Percentiles rank a stretch among this genome's conserved stretches.
Evolutionary conservation across 2,888 invertebrate species (phyloP).

Genomic region (Spodoptera exigua): DNA sequence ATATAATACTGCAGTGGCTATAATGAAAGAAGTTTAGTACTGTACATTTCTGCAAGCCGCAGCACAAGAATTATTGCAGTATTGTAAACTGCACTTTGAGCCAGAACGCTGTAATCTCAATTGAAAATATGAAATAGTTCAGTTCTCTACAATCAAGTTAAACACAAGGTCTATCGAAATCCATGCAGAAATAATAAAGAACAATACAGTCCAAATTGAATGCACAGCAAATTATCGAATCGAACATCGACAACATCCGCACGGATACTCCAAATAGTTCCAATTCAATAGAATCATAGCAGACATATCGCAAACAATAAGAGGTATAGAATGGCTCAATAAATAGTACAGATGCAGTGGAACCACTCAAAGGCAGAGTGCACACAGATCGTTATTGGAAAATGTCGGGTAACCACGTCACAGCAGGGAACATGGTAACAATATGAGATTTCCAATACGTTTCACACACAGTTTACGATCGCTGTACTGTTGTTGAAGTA

Average conservation of each 20-base stretch:
- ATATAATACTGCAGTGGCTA: constrained; percentile 28
- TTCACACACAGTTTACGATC: constrained; percentile 37
- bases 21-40: constrained; percentile 22
- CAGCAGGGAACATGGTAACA: constrained; percentile 45
- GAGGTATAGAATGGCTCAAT: constrained; percentile 51
- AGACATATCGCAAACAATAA: constrained; percentile 52
- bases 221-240: constrained; percentile 41
- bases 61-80: constrained; percentile 20
- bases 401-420: constrained; percentile 44
- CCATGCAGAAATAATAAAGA: constrained; percentile 25
- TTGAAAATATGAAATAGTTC: constrained; percentile 28
- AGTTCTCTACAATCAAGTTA: constrained; percentile 10
- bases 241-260: constrained; percentile 39
- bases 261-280: constrained; percentile 42
- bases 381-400: constrained; percentile 55
- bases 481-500: constrained; percentile 35
- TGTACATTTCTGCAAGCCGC: constrained; percentile 13
- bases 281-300: constrained; percentile 48
- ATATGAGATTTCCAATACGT: constrained; percentile 47
- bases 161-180: constrained; percentile 24
- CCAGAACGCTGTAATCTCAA: constrained; percentile 13
- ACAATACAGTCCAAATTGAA: constrained; percentile 45
- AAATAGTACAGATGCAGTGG: constrained; percentile 56
- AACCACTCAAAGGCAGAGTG: constrained; percentile 52
- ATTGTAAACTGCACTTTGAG: constrained; percentile 16